Percentiles rank a stretch among this genome's conserved stretches.
Evolutionary conservation across 2,888 invertebrate species (phyloP).

Genomic region (Pammene aurita): DNA sequence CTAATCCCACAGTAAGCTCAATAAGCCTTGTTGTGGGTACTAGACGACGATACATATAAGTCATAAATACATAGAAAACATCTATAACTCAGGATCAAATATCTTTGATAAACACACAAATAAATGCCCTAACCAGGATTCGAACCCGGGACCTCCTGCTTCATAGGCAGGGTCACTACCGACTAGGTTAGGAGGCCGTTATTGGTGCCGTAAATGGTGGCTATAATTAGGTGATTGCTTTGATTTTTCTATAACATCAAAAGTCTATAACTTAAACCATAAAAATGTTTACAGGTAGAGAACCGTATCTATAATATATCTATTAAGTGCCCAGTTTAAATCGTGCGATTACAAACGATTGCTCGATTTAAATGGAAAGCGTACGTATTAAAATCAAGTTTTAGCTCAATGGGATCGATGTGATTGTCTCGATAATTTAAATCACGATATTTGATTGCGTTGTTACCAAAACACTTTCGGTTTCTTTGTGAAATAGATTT

Average conservation of each 20-base stretch:
- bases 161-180: too few relatives aligned
- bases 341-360: conserved; percentile 37
- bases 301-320: conserved; percentile 16
- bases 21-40: too few relatives aligned
- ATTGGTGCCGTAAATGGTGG: not conserved
- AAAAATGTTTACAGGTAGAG: conserved; percentile 9
- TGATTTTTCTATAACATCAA: not conserved
- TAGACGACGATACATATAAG: too few relatives aligned
- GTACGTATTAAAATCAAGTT: conserved; percentile 36
- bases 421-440: conserved; percentile 28
- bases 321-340: conserved; percentile 19
- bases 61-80: too few relatives aligned
- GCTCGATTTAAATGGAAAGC: conserved; percentile 37
- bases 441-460: conserved; percentile 37
- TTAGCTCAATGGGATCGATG: conserved; percentile 23
- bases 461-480: conserved; percentile 1
- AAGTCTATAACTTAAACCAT: conserved; percentile 23
- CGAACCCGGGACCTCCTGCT: too few relatives aligned
- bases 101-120: too few relatives aligned
- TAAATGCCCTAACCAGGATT: too few relatives aligned
- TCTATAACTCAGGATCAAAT: too few relatives aligned
- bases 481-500: conserved; percentile 20
- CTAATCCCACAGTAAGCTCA: too few relatives aligned
- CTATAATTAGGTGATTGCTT: not conserved
- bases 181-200: too few relatives aligned